A percentile compares a stretch with the other conserved stretches of the same genome.
Evolutionary conservation across 2,888 invertebrate species (phyloP).

Genomic region (Zelleria hepariella): DNA sequence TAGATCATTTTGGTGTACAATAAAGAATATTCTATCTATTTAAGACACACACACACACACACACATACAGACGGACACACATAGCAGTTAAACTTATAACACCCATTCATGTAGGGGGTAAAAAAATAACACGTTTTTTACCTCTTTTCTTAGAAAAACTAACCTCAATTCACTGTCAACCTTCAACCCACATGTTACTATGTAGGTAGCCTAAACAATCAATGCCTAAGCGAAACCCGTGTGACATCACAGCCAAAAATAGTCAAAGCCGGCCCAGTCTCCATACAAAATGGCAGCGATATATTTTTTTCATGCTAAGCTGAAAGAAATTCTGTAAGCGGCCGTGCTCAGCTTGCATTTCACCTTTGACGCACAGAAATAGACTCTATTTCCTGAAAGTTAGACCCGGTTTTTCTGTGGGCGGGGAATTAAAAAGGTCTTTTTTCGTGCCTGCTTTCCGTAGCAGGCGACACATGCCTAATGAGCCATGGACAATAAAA

Average conservation of each 20-base stretch:
- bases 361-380: not conserved
- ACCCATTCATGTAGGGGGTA: no score
- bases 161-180: no score
- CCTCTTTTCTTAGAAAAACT: no score
- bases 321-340: slow-evolving; percentile 4
- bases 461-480: slow-evolving; percentile 26
- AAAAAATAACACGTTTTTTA: no score
- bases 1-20: no score
- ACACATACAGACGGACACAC: no score
- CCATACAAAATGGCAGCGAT: not conserved
- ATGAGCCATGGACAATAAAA: slow-evolving; percentile 46
- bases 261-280: not conserved
- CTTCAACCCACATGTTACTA: not conserved
- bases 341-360: not conserved
- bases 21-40: no score
- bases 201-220: not conserved
- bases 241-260: not conserved
- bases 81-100: no score
- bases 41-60: no score
- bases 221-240: not conserved
- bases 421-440: slow-evolving; percentile 25
- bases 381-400: not conserved
- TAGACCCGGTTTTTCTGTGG: not conserved
- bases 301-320: slow-evolving; percentile 4
- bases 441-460: slow-evolving; percentile 22